phyloP scores from a whole-genome alignment of 2,797 vertebrate species.

The Mormyrus proboscirostris region DNA sequence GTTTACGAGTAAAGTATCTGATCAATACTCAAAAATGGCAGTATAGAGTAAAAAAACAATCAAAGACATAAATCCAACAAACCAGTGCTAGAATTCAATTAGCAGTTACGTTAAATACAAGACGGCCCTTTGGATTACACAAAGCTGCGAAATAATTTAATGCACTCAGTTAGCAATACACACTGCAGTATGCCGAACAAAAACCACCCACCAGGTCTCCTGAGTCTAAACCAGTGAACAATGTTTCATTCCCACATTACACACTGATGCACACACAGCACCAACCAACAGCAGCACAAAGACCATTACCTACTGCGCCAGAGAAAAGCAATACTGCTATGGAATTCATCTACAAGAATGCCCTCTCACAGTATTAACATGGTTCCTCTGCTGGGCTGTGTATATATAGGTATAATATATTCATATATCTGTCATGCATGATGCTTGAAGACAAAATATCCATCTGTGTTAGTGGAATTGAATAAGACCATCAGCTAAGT shows the following conservation, averaged over 20 bases:
- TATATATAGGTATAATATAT: background rate
- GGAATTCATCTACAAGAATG: background rate
- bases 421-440: background rate
- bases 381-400: background rate
- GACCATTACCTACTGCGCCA: background rate
- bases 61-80: background rate
- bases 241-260: constrained; percentile 8
- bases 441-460: background rate
- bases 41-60: background rate
- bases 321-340: background rate
- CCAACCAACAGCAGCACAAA: background rate
- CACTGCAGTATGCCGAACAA: background rate
- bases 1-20: background rate
- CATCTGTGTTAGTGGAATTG: background rate
- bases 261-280: constrained; percentile 3
- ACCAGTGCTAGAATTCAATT: background rate
- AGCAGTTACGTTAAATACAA: background rate
- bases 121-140: background rate
- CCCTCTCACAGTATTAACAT: background rate
- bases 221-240: constrained; percentile 4
- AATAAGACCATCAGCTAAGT: background rate
- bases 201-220: constrained; percentile 9
- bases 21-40: background rate
- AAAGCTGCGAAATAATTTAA: background rate
- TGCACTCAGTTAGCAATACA: background rate